Conservation (phyloP, 2,113 vertebrate genomes). For the Salvator merianae region DNA sequence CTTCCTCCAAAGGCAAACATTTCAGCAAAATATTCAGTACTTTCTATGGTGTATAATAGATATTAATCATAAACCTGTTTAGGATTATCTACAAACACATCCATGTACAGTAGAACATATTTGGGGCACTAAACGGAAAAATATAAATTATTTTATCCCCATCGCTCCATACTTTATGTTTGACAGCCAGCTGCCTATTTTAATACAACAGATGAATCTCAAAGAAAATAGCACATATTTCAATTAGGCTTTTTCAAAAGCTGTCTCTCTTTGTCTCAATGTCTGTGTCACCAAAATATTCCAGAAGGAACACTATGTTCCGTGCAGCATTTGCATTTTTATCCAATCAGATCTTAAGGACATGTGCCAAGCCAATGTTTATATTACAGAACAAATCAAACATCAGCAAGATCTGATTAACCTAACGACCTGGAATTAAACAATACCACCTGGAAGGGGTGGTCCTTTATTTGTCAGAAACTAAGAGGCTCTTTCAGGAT, state of each 20-base stretch:
- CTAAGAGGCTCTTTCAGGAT: not conserved
- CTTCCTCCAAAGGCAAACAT: conserved; percentile 5
- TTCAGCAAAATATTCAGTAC: not conserved
- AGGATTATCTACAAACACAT: conserved; percentile 11
- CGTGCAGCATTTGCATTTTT: conserved; percentile 48
- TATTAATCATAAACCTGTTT: not conserved
- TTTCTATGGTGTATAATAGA: not conserved
- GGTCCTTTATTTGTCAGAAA: rapidly evolving
- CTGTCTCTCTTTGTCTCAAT: conserved; percentile 44
- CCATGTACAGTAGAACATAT: conserved; percentile 9
- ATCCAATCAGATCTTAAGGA: conserved; percentile 56
- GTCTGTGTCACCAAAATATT: conserved; percentile 58
- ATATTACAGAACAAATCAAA: conserved; percentile 53
- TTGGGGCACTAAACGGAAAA: not conserved
- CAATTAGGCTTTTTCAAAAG: conserved; percentile 33
- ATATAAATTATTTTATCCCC: not conserved
- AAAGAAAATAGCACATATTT: conserved; percentile 38
- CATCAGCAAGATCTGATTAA: conserved; percentile 62
- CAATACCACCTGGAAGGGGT: conserved; percentile 56
- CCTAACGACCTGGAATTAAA: conserved; percentile 59
- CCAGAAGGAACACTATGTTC: conserved; percentile 42
- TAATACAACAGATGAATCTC: conserved; percentile 33
- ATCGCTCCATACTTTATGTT: not conserved
- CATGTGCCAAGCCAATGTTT: conserved; percentile 55
- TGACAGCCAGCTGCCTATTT: not conserved